These are phyloP conservation scores for Patagioenas fasciata DNA, from an alignment of 2,113 vertebrate genomes.

Conservation along the genomic window DNA sequence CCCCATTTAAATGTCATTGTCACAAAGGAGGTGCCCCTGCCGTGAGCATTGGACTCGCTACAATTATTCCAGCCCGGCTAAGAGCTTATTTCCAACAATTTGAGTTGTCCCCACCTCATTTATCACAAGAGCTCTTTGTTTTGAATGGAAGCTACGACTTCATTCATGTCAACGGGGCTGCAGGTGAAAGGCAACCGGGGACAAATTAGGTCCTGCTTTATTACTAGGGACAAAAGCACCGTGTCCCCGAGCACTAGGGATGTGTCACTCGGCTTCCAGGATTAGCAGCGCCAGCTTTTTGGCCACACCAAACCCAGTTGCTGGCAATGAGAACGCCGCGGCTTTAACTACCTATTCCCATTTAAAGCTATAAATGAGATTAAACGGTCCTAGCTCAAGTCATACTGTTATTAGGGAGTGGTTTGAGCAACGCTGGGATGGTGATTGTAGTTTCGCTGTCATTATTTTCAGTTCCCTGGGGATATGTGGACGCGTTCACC, in stretches of 20 bases:
- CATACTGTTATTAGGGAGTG: background rate
- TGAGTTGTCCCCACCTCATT: slow-evolving; percentile 25
- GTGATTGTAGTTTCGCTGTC: background rate
- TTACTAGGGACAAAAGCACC: slow-evolving; percentile 35
- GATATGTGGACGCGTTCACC: background rate
- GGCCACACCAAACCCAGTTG: background rate
- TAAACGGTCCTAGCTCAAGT: background rate
- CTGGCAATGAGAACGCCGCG: background rate
- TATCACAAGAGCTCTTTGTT: background rate
- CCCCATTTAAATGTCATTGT: background rate
- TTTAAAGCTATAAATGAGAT: background rate
- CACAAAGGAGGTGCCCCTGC: background rate
- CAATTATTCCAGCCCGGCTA: slow-evolving; percentile 32
- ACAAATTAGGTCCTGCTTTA: background rate
- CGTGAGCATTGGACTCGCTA: slow-evolving; percentile 2
- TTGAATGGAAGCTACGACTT: slow-evolving; percentile 53
- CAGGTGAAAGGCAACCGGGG: slow-evolving; percentile 69
- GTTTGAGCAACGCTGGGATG: background rate
- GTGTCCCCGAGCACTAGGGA: background rate
- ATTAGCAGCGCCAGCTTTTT: background rate
- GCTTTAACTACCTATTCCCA: background rate
- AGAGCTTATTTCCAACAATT: slow-evolving; percentile 60
- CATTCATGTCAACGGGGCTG: slow-evolving; percentile 16
- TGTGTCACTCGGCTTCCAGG: background rate
- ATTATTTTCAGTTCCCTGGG: slow-evolving; percentile 10